These are phyloP conservation scores for Trogon melanurus DNA, from an alignment of 2,113 vertebrate species.

Conservation along the genomic window DNA sequence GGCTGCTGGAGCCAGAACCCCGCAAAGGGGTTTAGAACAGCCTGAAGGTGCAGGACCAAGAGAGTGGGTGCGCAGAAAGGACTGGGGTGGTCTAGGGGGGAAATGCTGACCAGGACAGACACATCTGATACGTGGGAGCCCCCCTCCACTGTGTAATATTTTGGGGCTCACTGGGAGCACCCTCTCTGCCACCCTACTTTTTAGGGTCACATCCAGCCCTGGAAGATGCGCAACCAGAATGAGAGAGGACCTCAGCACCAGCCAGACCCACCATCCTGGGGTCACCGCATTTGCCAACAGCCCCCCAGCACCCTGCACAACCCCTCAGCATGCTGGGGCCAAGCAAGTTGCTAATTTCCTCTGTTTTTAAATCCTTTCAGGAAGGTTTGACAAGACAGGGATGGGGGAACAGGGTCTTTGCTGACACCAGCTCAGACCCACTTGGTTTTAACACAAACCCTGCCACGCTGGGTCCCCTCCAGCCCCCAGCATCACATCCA, in stretches of 20 bases:
- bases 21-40: not conserved
- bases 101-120: not conserved
- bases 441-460: not conserved
- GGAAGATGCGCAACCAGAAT: rapidly evolving
- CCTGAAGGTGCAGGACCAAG: not conserved
- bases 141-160: rapidly evolving
- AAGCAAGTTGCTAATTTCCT: rapidly evolving
- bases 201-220: not conserved
- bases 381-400: rapidly evolving
- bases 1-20: not conserved
- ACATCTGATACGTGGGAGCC: rapidly evolving
- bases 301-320: rapidly evolving
- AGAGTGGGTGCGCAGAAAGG: rapidly evolving
- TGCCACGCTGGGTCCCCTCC: not conserved
- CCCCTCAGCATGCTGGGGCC: too few relatives aligned
- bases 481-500: rapidly evolving
- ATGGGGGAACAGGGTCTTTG: not conserved
- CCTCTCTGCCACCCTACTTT: rapidly evolving
- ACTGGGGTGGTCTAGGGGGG: not conserved
- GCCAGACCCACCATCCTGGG: rapidly evolving
- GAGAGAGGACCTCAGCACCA: not conserved
- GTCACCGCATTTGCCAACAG: rapidly evolving
- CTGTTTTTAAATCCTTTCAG: not conserved
- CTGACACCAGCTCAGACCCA: not conserved
- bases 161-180: not conserved